Conservation (phyloP, 1,140 invertebrate genomes). For the Brachionus asplanchnoidis region DNA sequence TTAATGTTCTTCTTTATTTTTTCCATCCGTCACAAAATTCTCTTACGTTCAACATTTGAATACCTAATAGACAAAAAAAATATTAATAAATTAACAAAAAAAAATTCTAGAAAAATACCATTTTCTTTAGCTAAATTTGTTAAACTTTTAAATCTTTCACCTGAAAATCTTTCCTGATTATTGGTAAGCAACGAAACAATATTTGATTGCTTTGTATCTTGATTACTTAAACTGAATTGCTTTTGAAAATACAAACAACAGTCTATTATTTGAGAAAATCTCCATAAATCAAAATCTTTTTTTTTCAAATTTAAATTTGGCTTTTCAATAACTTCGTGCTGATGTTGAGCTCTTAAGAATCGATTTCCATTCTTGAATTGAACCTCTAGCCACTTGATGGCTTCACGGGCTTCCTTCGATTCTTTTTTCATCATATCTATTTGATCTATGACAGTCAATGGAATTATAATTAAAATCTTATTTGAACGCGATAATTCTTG, state of each 20-base stretch:
- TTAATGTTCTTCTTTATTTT: neutral
- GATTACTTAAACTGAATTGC: neutral
- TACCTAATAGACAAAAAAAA: neutral
- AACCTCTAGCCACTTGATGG: slow-evolving; percentile 80
- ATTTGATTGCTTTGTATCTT: neutral
- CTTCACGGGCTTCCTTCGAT: slow-evolving; percentile 70
- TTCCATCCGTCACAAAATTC: slow-evolving; percentile 20
- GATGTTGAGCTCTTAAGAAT: neutral
- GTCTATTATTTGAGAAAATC: slow-evolving; percentile 17
- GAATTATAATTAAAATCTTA: slow-evolving; percentile 74
- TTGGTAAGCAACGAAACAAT: slow-evolving; percentile 3
- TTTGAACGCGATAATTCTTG: slow-evolving; percentile 71
- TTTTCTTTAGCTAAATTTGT: neutral
- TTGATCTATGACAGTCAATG: slow-evolving; percentile 73
- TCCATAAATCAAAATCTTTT: slow-evolving; percentile 27
- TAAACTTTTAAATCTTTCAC: neutral
- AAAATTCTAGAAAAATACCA: neutral
- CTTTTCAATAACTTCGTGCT: neutral
- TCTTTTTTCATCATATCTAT: slow-evolving; percentile 77
- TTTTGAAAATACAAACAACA: slow-evolving; percentile 31
- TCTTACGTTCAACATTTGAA: neutral
- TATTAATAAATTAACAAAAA: neutral
- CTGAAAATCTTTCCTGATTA: neutral
- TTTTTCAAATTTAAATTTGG: slow-evolving; percentile 2
- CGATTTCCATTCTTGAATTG: slow-evolving; percentile 77